Conservation (phyloP, 2,888 invertebrate species). For the Tupiocoris notatus region DNA sequence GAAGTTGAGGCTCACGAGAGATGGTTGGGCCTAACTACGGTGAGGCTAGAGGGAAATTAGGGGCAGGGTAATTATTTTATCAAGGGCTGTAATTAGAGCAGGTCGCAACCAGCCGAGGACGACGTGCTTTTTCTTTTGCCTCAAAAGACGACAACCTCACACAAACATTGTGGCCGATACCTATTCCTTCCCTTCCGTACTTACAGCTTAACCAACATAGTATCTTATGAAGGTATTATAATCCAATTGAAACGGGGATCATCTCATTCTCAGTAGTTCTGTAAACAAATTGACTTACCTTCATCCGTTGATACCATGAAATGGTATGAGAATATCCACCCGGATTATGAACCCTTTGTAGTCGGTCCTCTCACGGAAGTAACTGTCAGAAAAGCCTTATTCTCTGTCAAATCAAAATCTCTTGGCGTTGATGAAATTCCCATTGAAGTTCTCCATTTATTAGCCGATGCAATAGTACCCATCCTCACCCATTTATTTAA, state of each 20-base stretch:
- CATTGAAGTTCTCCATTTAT: background rate
- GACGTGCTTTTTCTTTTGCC: background rate
- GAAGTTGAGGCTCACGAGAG: background rate
- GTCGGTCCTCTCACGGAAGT: background rate
- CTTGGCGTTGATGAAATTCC: background rate
- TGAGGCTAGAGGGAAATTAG: background rate
- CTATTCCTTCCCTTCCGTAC: background rate
- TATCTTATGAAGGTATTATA: no score
- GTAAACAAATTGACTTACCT: background rate
- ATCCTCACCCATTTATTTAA: background rate
- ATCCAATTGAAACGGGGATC: no score
- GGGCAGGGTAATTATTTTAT: background rate
- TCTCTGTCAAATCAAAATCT: background rate
- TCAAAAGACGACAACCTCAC: background rate
- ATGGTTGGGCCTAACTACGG: no score
- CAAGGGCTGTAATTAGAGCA: background rate
- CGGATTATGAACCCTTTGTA: background rate
- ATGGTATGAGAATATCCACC: background rate
- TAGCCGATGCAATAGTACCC: conserved; percentile 2
- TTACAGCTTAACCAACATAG: no score
- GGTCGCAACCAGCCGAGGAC: background rate
- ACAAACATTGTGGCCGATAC: background rate
- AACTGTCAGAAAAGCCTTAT: no score
- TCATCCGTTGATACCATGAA: background rate
- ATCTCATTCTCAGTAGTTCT: no score